Evolutionary conservation across 2,888 invertebrate genomes (phyloP).

Genomic region (Stomorhina lunata): DNA sequence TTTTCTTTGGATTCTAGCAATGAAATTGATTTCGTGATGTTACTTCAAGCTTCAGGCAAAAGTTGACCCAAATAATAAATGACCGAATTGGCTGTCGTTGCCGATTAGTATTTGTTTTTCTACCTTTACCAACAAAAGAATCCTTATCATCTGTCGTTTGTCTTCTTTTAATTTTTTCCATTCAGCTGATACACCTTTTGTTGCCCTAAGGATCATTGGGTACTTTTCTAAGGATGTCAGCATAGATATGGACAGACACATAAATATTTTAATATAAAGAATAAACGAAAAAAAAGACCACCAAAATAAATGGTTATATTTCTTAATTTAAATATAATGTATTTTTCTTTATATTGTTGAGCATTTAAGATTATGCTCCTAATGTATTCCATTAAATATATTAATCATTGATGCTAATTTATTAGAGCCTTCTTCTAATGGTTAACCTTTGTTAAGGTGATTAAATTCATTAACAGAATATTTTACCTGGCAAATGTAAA

Average conservation of each 20-base stretch:
- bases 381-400: background rate
- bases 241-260: background rate
- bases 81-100: background rate
- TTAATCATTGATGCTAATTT: background rate
- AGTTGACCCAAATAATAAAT: background rate
- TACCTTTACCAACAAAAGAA: no score
- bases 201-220: background rate
- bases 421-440: no score
- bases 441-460: no score
- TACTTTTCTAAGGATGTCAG: background rate
- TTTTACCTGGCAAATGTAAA: no score
- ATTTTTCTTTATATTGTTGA: background rate
- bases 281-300: no score
- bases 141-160: background rate
- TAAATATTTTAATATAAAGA: background rate
- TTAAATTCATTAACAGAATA: no score
- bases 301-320: background rate
- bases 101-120: background rate
- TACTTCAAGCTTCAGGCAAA: slow-evolving; percentile 2
- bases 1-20: background rate
- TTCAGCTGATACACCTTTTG: background rate
- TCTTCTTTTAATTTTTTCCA: background rate
- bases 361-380: background rate
- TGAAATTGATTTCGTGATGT: slow-evolving; percentile 33
- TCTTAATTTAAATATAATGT: background rate